phyloP scores from a whole-genome alignment of 2,113 vertebrate species.

The Corythornis madagascariensis region DNA sequence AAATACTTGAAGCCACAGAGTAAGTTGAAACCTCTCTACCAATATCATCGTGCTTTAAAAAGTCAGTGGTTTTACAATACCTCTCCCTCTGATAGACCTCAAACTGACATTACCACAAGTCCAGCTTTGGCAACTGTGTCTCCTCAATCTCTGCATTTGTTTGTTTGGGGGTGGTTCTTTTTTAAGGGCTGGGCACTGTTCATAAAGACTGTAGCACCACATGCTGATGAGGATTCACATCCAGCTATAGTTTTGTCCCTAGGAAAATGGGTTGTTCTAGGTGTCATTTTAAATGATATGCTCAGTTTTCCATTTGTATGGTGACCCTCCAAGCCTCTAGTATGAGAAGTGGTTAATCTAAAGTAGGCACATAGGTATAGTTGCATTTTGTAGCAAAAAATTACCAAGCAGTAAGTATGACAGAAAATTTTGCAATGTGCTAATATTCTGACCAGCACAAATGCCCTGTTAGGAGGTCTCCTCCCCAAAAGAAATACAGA shows the following conservation, averaged over 20 bases:
- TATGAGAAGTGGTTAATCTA: background rate
- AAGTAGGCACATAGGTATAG: background rate
- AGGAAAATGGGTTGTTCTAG: background rate
- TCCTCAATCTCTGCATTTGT: background rate
- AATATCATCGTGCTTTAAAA: background rate
- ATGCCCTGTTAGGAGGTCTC: rapidly evolving
- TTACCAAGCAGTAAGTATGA: background rate
- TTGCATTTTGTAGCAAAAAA: background rate
- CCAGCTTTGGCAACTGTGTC: background rate
- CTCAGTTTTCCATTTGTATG: background rate
- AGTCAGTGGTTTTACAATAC: background rate
- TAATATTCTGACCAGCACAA: background rate
- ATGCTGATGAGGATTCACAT: rapidly evolving
- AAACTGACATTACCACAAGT: background rate
- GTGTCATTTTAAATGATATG: background rate
- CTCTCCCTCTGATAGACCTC: background rate
- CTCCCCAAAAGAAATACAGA: rapidly evolving
- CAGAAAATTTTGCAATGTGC: background rate
- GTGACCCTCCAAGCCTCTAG: background rate
- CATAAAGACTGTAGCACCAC: background rate
- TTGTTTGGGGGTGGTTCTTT: background rate
- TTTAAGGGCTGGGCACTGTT: too few species aligned
- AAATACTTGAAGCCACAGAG: background rate
- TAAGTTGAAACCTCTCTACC: background rate
- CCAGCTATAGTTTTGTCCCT: background rate